Evolutionary conservation across 2,113 vertebrate species (phyloP).

Genomic region (Esox niger): DNA sequence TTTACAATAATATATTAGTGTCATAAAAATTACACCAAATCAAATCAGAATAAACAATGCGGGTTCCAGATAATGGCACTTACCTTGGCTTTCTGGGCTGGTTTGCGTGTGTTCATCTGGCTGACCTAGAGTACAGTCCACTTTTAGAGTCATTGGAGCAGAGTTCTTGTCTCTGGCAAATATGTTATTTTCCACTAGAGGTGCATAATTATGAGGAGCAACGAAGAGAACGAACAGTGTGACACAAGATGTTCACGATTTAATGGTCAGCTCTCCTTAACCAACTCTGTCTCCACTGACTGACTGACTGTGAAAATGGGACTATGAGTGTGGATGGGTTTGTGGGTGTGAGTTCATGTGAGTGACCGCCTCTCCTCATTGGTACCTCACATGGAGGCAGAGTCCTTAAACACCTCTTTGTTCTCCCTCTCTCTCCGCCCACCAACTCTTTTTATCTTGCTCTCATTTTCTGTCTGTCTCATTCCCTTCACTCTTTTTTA

Average conservation of each 20-base stretch:
- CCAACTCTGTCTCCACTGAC: not conserved
- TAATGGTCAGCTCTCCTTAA: not conserved
- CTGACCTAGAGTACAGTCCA: slow-evolving; percentile 50
- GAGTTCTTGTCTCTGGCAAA: slow-evolving; percentile 16
- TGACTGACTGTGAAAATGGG: not conserved
- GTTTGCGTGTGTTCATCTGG: slow-evolving; percentile 62
- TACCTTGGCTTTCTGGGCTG: slow-evolving; percentile 60
- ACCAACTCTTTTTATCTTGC: not conserved
- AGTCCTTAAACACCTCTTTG: not conserved
- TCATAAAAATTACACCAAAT: too few species aligned
- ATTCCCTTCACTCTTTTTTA: too few species aligned
- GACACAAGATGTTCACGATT: not conserved
- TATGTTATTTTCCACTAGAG: slow-evolving; percentile 1
- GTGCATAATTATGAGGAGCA: not conserved
- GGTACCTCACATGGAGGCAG: not conserved
- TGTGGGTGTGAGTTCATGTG: not conserved
- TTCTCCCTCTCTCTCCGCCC: not conserved
- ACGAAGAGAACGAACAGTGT: not conserved
- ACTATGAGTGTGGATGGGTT: not conserved
- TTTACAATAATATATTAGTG: too few species aligned
- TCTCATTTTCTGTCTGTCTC: not conserved
- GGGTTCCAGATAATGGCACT: slow-evolving; percentile 3
- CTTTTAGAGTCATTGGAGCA: slow-evolving; percentile 55
- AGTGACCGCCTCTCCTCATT: not conserved
- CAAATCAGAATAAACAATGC: too few species aligned